Evolutionary conservation across 1,140 invertebrate genomes (phyloP), one percentile per base, ranked within the genome.

Genomic region (Bicyclus anynana): DNA sequence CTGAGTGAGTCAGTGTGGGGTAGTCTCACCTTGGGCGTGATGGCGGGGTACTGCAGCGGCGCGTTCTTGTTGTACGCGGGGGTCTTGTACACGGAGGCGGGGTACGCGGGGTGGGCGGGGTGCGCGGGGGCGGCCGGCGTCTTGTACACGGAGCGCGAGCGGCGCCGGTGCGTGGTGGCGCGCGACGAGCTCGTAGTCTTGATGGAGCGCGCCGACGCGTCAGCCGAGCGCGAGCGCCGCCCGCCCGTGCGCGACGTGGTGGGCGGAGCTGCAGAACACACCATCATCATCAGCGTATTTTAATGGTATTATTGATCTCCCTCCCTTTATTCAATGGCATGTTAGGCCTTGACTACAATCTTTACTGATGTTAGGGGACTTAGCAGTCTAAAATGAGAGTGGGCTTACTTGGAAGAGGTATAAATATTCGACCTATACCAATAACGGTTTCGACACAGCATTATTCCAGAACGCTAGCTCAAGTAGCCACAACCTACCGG

Each of bases 21-120:
- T 2, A 6, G 10, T 12, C 57, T 56, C n/a, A 70, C 86, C 77
- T 89, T 89, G n/a, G 86, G 86, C 14, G 86, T 89, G 35, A 89
- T 89, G 5, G 69, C 69, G 0, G 86, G 86, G 51, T 81, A 87
- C 52, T 65, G 72, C 18, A 56, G 44, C 5, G 47, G 21, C 1
- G 72, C 67, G 14, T 75, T 80, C 65, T 80, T 84, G 54, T 80
- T 82, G 38, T 77, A 81, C 0, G 76, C 76, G 5, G 83, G 83
- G 6, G 83, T 86, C 79, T 89, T 89, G 13, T 84, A 84, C 14
- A 84, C 87, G 29, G 87, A 86, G 6, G 69, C 67, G 0, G 86
- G 86, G 51, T 80, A 86, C 52, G 64, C 72, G 16, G 55, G 46
- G n/a, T n/a, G n/a, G 5, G 47, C 20, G 1, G 78, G 80, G 38